phyloP scores from a whole-genome alignment of 1,140 invertebrate species.

The Formica selysi region DNA sequence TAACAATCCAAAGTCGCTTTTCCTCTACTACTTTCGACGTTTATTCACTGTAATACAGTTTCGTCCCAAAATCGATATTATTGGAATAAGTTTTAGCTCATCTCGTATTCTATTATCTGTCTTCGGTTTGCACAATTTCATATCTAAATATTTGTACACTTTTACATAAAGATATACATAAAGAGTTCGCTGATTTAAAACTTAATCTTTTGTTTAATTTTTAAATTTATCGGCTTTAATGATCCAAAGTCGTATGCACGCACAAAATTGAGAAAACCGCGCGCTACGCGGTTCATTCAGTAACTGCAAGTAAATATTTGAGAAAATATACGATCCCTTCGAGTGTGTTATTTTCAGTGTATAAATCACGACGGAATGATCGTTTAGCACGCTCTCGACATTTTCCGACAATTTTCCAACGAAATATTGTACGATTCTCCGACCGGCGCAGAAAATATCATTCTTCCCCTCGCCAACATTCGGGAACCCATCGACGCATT shows the following conservation, averaged over 20 bases:
- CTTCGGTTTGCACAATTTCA: background rate
- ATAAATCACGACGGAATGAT: constrained; percentile 59
- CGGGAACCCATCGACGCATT: constrained; percentile 45
- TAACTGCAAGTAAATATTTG: constrained; percentile 28
- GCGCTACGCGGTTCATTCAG: background rate
- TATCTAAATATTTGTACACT: background rate
- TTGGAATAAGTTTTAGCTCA: background rate
- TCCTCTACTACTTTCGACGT: background rate
- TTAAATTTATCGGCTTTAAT: constrained; percentile 10
- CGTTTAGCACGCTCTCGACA: constrained; percentile 46
- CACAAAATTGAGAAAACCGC: background rate
- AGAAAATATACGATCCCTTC: background rate
- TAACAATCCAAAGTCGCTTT: background rate
- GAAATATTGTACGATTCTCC: constrained; percentile 50
- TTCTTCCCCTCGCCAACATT: constrained; percentile 17
- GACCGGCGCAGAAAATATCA: constrained; percentile 55
- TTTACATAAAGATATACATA: background rate
- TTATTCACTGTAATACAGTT: background rate
- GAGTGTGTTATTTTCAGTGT: constrained; percentile 39
- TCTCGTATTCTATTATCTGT: background rate
- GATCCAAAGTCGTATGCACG: background rate
- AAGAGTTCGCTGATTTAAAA: background rate
- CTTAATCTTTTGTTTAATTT: background rate
- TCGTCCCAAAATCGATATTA: background rate
- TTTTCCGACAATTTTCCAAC: constrained; percentile 41